Evolutionary conservation across 2,888 invertebrate genomes (phyloP).

Genomic region (Platynereis dumerilii): DNA sequence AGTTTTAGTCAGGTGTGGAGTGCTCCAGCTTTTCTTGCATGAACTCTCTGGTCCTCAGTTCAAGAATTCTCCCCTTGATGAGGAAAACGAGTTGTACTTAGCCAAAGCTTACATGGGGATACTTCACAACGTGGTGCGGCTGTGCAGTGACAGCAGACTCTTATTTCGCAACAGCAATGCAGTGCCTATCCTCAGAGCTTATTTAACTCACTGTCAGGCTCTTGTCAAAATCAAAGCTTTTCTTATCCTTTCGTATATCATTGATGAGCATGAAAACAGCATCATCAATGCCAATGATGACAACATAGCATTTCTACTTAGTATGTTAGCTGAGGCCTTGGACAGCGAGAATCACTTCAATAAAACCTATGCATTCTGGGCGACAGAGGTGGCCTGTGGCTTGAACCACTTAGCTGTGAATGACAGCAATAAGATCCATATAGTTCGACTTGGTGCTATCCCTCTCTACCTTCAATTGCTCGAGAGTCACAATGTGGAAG

Average conservation of each 20-base stretch:
- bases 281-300: conserved; percentile 49
- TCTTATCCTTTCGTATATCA: conserved; percentile 54
- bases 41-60: conserved; percentile 31
- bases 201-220: conserved; percentile 32
- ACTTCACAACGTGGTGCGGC: conserved; percentile 54
- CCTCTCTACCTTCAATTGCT: conserved; percentile 36
- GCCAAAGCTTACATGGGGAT: conserved; percentile 55
- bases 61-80: conserved; percentile 27
- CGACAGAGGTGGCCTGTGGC: conserved; percentile 50
- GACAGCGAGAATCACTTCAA: conserved; percentile 50
- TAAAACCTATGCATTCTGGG: conserved; percentile 53
- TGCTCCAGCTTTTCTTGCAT: conserved; percentile 32
- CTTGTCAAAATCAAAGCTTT: conserved; percentile 54
- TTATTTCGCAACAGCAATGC: conserved; percentile 41
- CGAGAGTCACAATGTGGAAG: conserved; percentile 37
- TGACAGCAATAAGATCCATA: conserved; percentile 38
- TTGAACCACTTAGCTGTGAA: conserved; percentile 40
- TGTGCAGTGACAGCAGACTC: conserved; percentile 44
- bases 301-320: conserved; percentile 50
- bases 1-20: conserved; percentile 36
- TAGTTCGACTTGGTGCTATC: conserved; percentile 34
- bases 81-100: conserved; percentile 40
- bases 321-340: conserved; percentile 50
- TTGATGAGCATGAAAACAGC: conserved; percentile 53
- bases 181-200: conserved; percentile 40